phyloP scores from a whole-genome alignment of 2,113 vertebrate species.

The Sciurus niger region DNA sequence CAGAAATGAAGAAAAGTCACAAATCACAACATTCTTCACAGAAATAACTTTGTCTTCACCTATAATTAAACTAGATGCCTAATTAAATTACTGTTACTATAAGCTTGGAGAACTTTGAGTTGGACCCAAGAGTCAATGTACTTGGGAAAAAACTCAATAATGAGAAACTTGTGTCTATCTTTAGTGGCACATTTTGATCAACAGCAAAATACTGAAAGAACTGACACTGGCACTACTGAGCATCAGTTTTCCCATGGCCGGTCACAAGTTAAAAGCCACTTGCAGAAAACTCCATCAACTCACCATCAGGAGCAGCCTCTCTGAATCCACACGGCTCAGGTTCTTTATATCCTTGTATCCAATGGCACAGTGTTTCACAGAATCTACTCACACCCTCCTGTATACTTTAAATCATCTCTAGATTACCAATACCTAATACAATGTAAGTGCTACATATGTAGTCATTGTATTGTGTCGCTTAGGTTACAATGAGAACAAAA shows the following conservation, averaged over 20 bases:
- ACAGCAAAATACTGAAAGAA: constrained; percentile 57
- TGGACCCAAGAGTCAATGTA: constrained; percentile 26
- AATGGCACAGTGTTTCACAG: neutral
- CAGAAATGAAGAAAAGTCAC: constrained; percentile 34
- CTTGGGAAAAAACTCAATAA: constrained; percentile 55
- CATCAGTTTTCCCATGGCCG: neutral
- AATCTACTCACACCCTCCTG: neutral
- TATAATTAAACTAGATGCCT: constrained; percentile 71
- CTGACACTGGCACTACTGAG: neutral
- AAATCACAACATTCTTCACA: constrained; percentile 21
- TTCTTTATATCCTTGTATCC: neutral
- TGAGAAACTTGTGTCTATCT: constrained; percentile 66
- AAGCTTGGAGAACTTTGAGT: constrained; percentile 44
- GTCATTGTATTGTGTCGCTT: neutral
- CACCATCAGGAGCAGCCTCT: neutral
- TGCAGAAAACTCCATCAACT: neutral
- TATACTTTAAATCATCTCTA: neutral
- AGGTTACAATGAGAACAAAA: neutral
- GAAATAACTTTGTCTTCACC: constrained; percentile 59
- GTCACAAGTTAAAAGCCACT: neutral
- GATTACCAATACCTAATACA: neutral
- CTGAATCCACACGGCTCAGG: neutral
- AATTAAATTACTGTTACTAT: constrained; percentile 68
- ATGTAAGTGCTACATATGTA: neutral
- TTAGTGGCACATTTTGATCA: constrained; percentile 50